Evolutionary conservation across 2,113 vertebrate species (phyloP).

Genomic region (Polyodon spathula): DNA sequence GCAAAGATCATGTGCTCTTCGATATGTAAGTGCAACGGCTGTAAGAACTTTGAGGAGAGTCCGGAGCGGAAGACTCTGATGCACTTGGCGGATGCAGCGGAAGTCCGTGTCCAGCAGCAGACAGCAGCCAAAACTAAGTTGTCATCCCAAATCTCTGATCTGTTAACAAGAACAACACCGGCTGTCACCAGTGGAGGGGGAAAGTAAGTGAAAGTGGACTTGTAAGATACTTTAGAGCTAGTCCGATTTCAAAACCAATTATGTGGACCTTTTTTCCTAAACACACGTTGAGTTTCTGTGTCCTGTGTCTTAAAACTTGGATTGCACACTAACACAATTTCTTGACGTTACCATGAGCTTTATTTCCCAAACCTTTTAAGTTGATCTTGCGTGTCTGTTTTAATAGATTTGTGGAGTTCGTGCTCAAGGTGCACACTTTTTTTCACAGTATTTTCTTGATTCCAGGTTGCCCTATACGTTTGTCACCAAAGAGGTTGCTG

Average conservation of each 20-base stretch:
- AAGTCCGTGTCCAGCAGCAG: slow-evolving; percentile 93
- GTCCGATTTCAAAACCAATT: too few relatives aligned
- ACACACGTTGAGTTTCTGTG: too few relatives aligned
- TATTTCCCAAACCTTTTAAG: background rate
- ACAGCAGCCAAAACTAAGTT: slow-evolving; percentile 94
- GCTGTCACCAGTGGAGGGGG: slow-evolving; percentile 76
- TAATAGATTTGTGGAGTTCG: background rate
- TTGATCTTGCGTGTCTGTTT: background rate
- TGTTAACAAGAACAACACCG: slow-evolving; percentile 81
- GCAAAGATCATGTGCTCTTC: slow-evolving; percentile 99
- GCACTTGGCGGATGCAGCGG: slow-evolving; percentile 94
- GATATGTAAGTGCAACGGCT: slow-evolving; percentile 94
- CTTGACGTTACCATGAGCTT: too few relatives aligned
- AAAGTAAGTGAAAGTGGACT: slow-evolving; percentile 58
- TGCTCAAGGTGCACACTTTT: slow-evolving; percentile 22
- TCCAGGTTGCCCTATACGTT: slow-evolving; percentile 88
- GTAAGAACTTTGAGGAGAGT: slow-evolving; percentile 98
- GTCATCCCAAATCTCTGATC: slow-evolving; percentile 92
- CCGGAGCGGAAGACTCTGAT: slow-evolving; percentile 93
- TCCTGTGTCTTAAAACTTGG: too few relatives aligned
- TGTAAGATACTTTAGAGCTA: too few relatives aligned
- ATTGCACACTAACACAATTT: too few relatives aligned
- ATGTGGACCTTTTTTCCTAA: too few relatives aligned
- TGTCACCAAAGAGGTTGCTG: slow-evolving; percentile 90
- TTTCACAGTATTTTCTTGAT: slow-evolving; percentile 14